phyloP scores from a whole-genome alignment of 2,888 invertebrate species.

The Athalia circularis region DNA sequence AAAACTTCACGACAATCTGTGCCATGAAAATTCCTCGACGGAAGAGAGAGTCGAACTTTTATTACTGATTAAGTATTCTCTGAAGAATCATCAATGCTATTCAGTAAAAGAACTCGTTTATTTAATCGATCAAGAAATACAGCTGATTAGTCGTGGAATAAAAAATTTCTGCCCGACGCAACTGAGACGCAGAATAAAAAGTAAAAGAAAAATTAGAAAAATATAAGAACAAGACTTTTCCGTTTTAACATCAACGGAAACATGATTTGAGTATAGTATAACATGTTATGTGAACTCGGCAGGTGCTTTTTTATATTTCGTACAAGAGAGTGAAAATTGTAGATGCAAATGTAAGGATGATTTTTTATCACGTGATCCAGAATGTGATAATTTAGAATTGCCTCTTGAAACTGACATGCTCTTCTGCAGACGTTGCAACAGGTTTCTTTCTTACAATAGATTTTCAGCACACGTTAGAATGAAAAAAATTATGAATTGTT shows the following conservation, averaged over 20 bases:
- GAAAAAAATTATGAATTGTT: slow-evolving; percentile 62
- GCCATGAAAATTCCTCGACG: slow-evolving; percentile 77
- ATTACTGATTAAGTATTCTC: slow-evolving; percentile 81
- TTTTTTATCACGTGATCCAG: slow-evolving; percentile 44
- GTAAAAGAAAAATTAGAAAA: slow-evolving; percentile 54
- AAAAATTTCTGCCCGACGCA: slow-evolving; percentile 78
- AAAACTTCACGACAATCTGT: slow-evolving; percentile 83
- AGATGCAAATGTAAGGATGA: slow-evolving; percentile 56
- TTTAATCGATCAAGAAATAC: slow-evolving; percentile 84
- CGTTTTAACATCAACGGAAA: no score
- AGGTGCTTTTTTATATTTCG: slow-evolving; percentile 64
- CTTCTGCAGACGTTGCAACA: slow-evolving; percentile 64
- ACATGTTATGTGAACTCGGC: neutral
- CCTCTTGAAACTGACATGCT: slow-evolving; percentile 58
- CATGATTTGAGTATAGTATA: neutral
- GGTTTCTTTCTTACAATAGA: slow-evolving; percentile 59
- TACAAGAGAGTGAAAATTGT: slow-evolving; percentile 62
- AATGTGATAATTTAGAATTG: slow-evolving; percentile 59
- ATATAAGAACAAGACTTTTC: neutral
- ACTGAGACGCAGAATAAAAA: slow-evolving; percentile 79
- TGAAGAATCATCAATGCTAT: slow-evolving; percentile 78
- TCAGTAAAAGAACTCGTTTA: slow-evolving; percentile 78
- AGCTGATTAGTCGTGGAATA: slow-evolving; percentile 81
- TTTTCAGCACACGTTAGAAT: slow-evolving; percentile 63
- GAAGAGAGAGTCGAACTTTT: slow-evolving; percentile 84